Percentiles rank a stretch among this genome's conserved stretches.
These are phyloP conservation scores for Pithys albifrons DNA, from an alignment of 2,113 vertebrate genomes.

Conservation along the genomic window DNA sequence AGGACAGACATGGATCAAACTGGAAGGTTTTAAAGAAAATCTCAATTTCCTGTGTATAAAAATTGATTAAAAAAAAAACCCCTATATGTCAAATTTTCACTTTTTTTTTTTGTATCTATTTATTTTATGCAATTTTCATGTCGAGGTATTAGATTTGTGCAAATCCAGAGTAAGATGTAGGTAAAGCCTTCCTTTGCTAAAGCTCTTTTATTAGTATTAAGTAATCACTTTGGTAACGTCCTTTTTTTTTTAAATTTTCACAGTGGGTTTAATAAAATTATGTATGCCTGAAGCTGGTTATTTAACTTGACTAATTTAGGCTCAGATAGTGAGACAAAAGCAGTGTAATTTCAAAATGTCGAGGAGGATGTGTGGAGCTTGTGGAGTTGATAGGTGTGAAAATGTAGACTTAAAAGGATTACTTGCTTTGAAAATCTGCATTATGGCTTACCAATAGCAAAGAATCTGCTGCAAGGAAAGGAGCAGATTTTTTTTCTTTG, in stretches of 20 bases:
- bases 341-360: slow-evolving; percentile 12
- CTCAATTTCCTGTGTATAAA: neutral
- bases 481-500: neutral
- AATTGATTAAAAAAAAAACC: neutral
- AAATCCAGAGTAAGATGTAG: neutral
- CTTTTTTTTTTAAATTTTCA: neutral
- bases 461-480: neutral
- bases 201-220: neutral
- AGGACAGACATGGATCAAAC: neutral
- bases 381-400: slow-evolving; percentile 41
- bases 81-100: neutral
- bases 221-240: neutral
- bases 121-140: neutral
- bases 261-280: neutral
- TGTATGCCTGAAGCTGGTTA: neutral
- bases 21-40: neutral
- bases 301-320: slow-evolving; percentile 19
- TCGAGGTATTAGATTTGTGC: neutral
- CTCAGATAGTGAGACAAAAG: neutral
- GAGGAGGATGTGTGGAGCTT: neutral
- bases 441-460: neutral
- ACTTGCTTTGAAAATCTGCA: neutral
- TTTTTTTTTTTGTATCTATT: neutral
- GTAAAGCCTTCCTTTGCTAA: neutral
- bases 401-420: slow-evolving; percentile 3